Base-by-base conservation (phyloP, 2,888 invertebrate genomes). In the Eupithecia pulchellata region DNA sequence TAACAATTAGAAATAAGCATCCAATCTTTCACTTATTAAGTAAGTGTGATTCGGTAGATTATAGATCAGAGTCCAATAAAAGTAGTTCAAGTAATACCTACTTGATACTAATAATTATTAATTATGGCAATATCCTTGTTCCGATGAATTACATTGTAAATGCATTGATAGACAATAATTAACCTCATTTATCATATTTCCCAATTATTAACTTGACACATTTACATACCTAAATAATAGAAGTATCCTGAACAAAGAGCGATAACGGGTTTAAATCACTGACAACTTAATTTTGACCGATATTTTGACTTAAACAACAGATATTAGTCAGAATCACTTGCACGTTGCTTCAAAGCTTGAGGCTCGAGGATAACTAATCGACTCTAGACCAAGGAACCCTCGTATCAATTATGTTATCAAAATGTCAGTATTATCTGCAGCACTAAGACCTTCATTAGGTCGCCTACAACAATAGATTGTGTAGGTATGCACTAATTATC, bases 371-470 rank as follows among this genome's bases (percentile, higher is more conserved):
- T 72, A 63, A 69, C 69, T 69, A 42, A 55, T 55, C 55, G 14
- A n/a, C 58, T 11, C n/a, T 20, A 32, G 61, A 61, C 20, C 14
- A 34, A 20, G 20, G 61, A 25, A 34, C 39, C 47, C 29, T 52
- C 62, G 11, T 77, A 77, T 67, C 71, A 66, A 71, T 32, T 32
- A 67, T 32, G 74, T 76, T 77, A 77, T 77, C 77, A 69, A 58
- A 25, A 66, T 68, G 74, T 64, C 73, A 70, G 66, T 73, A 71
- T 69, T 74, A 77, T 73, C 75, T 72, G 68, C 63, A 27, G 32
- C 27, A 20, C 25, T 36, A 34, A 47, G 32, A 39, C 20, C 32
- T 34, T 14, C 17, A 55, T 20, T 52, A 66, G 6, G 11, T 58
- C 9, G 34, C 1, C 4, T 57, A 11, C 52, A 52, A 57, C 17